Base-by-base conservation (phyloP, 2,888 invertebrate species). In the Philonicus albiceps region DNA sequence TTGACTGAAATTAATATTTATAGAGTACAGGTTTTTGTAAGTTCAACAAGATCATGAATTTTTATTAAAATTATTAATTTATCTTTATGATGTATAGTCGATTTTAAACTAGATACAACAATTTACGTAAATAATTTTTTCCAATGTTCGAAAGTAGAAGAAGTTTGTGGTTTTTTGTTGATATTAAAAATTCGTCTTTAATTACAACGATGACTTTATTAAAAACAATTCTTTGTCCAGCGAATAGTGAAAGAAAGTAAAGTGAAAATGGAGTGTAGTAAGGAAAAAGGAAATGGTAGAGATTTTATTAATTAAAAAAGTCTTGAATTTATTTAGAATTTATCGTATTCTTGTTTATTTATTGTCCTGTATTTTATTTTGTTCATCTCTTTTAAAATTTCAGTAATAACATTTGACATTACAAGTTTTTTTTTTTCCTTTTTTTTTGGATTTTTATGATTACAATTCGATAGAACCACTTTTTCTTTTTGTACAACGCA, bases 291-390 rank as follows among this genome's bases (percentile, higher is more conserved):
- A 19, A 2, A n/a, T n/a, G n/a, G 34, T 34, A 16, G 1, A 11
- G 37, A 34, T 34, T n/a, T 11, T 27, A 16, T 19, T n/a, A 74
- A 64, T 22, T 6, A 34, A 73, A 74, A 30, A 74, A 74, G 3
- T 8, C 7, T 2, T 31, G 3, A 74, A 0, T 64, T 37, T 53
- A 37, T 30, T 78, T 86, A 72, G 31, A 86, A 86, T 53, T 86
- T 64, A 40, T 80, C 78, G 75, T 86, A 87, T 84, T 83, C 76
- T 86, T 76, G 74, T 74, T 86, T 86, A 86, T 87, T 87, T 87
- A 87, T 87, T 87, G 87, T 87, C 87, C 87, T 86, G 87, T 87
- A 87, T 86, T 81, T 81, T 87, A 86, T 87, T 84, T 86, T 74
- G 80, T 85, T 73, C 64, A 64, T 64, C 64, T 84, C 72, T 40